phyloP scores from a whole-genome alignment of 1,140 invertebrate genomes.

The Drosophila tsacasi region DNA sequence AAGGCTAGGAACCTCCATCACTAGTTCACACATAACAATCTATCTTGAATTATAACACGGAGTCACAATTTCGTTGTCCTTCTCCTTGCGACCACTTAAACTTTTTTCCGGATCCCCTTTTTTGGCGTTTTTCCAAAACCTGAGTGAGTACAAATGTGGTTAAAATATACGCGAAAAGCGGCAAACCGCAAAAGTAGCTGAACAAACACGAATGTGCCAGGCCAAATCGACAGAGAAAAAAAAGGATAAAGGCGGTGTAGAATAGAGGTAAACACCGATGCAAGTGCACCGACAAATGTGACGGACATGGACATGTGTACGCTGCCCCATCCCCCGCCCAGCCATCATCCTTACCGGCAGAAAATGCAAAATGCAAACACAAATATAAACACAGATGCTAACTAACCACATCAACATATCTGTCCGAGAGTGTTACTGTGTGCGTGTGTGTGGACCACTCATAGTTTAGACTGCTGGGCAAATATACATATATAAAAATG shows the following conservation, averaged over 20 bases:
- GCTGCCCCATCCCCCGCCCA: background rate
- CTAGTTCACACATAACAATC: background rate
- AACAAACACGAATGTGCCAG: conserved; percentile 79
- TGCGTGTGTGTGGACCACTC: conserved; percentile 17
- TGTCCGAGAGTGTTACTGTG: conserved; percentile 6
- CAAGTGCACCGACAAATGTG: conserved; percentile 54
- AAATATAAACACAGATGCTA: conserved; percentile 83
- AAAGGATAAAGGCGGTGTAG: conserved; percentile 23
- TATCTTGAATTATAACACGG: conserved; percentile 2
- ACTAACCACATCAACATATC: conserved; percentile 71
- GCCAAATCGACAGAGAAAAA: conserved; percentile 63
- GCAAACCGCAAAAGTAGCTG: conserved; percentile 81
- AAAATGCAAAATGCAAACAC: conserved; percentile 77
- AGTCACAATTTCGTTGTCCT: conserved; percentile 16
- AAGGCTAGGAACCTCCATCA: background rate
- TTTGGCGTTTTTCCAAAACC: conserved; percentile 71
- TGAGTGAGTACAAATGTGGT: conserved; percentile 78
- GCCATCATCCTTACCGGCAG: conserved; percentile 17
- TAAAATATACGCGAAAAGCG: conserved; percentile 81
- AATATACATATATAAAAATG: conserved; percentile 63
- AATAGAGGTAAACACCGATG: conserved; percentile 57
- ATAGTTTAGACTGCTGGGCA: conserved; percentile 44
- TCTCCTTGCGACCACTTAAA: conserved; percentile 10
- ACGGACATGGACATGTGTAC: conserved; percentile 59
- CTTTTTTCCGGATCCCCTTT: conserved; percentile 22